Conservation (phyloP, 2,113 vertebrate genomes). For the Amphiprion percula region DNA sequence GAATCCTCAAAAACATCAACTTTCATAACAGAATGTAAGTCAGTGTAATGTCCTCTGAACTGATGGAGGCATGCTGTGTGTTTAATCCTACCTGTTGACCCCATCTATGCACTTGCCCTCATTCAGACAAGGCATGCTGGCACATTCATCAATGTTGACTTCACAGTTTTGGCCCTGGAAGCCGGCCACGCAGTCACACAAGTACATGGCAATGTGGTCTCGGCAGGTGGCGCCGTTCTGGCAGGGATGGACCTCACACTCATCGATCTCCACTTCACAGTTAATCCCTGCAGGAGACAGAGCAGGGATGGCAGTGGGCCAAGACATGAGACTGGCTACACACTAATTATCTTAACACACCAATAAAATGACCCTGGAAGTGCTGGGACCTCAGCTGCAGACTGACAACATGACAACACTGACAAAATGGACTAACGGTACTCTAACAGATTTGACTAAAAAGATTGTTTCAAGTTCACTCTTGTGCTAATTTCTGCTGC, state of each 20-base stretch:
- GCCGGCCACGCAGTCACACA: constrained; percentile 88
- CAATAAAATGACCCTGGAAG: constrained; percentile 16
- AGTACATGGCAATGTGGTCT: constrained; percentile 89
- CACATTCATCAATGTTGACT: constrained; percentile 91
- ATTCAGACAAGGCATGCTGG: constrained; percentile 88
- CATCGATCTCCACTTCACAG: constrained; percentile 92
- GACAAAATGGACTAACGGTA: constrained; percentile 15
- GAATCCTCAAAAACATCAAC: too few species aligned
- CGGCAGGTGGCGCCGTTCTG: constrained; percentile 90
- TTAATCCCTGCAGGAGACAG: constrained; percentile 86
- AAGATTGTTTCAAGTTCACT: too few species aligned
- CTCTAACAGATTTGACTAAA: constrained; percentile 10
- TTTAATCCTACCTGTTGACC: constrained; percentile 87
- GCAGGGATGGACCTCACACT: constrained; percentile 90
- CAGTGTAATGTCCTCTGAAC: too few species aligned
- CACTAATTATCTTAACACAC: constrained; percentile 31
- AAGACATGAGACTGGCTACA: constrained; percentile 20
- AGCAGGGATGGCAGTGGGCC: constrained; percentile 22
- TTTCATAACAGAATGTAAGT: too few species aligned
- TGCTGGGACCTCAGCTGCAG: constrained; percentile 13
- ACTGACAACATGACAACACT: not conserved
- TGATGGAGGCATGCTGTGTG: not conserved
- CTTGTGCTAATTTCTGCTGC: too few species aligned
- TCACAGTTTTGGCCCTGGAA: constrained; percentile 89
- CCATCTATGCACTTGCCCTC: constrained; percentile 87